Evolutionary conservation across 2,888 invertebrate species (phyloP), one percentile per base, ranked within the genome.

Genomic region (Tenthredo scrophulariae): DNA sequence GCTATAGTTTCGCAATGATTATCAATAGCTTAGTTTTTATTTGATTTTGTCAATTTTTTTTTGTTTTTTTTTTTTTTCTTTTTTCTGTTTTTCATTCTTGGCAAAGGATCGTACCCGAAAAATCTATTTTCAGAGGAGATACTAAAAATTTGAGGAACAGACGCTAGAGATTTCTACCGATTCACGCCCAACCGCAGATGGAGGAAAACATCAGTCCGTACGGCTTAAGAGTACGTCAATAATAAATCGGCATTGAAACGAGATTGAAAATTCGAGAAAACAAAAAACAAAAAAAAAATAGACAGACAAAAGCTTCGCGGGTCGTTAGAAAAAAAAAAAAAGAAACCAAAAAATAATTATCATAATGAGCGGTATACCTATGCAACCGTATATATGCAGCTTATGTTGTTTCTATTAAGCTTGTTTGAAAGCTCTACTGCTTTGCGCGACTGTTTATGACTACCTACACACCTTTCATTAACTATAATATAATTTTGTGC

Each of bases 121-220:
- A 15, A 46, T 54, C 54, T 54, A 54, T 54, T 54, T 54, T 54
- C 54, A 54, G 54, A 54, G 54, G n/a, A 54, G n/a, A 54, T n/a
- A 54, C 54, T 54, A 54, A n/a, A 54, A 7, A 54, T 54, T 7
- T n/a, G 54, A n/a, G 7, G 54, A 54, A n/a, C n/a, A 54, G 54
- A 54, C 6, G 54, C 54, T 54, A 54, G 54, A 54, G 54, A 54
- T 54, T 54, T 54, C n/a, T n/a, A 54, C 18, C n/a, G 6, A 54
- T 54, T 54, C 54, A 54, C 54, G n/a, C 18, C 54, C 54, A 7
- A n/a, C 54, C n/a, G n/a, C 5, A 6, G 54, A 54, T 54, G 54
- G 54, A n/a, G n/a, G 54, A 54, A 54, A 54, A 54, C n/a, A n/a
- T 54, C 54, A 54, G 54, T n/a, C 54, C 54, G 54, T 54, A 54